These are phyloP conservation scores for Suncus etruscus DNA, from an alignment of 2,113 vertebrate species.

Conservation along the genomic window DNA sequence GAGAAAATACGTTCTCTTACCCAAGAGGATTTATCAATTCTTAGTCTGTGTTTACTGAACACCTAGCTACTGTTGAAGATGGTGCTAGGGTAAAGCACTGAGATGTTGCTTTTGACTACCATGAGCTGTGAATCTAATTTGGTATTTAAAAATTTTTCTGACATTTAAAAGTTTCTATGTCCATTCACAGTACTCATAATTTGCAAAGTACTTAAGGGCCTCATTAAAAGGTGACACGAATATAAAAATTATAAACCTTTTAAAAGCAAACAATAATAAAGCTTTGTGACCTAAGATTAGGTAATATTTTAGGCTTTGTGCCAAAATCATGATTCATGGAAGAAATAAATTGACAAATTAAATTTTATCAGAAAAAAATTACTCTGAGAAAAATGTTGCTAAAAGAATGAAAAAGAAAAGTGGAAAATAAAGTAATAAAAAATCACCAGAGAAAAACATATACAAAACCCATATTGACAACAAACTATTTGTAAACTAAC, in stretches of 20 bases:
- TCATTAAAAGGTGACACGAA: not conserved
- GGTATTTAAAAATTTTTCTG: constrained; percentile 43
- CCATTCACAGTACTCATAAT: constrained; percentile 1
- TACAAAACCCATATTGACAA: not conserved
- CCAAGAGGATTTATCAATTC: not conserved
- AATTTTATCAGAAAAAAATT: constrained; percentile 3
- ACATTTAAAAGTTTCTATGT: constrained; percentile 8
- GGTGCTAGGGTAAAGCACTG: not conserved
- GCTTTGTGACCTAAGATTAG: constrained; percentile 9
- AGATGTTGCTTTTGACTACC: not conserved
- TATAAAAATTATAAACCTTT: constrained; percentile 9
- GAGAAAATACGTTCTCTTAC: not conserved
- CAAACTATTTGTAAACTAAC: not conserved
- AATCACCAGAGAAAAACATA: not conserved
- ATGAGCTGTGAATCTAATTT: not conserved
- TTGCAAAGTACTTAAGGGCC: not conserved
- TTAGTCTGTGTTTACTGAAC: constrained; percentile 32
- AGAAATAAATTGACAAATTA: not conserved
- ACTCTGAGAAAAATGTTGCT: not conserved
- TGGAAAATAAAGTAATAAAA: not conserved
- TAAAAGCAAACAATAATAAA: constrained; percentile 38
- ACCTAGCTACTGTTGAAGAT: not conserved
- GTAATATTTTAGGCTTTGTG: constrained; percentile 41
- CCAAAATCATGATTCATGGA: not conserved
- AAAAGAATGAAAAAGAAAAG: not conserved